phyloP scores from a whole-genome alignment of 1,140 invertebrate species.

The Atta colombica region DNA sequence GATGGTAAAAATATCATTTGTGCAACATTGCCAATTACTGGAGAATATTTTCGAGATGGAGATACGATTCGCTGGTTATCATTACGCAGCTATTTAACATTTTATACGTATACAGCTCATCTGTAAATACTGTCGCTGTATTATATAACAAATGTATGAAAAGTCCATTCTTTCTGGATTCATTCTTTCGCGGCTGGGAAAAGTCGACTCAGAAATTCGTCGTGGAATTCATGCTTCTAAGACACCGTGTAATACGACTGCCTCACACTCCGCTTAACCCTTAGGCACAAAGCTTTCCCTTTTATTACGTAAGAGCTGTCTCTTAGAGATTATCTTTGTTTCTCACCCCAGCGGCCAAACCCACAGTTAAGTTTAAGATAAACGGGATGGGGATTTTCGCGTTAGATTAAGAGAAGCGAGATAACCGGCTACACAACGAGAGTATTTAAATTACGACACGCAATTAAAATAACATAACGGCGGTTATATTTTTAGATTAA shows the following conservation, averaged over 20 bases:
- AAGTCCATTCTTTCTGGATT: slow-evolving; percentile 24
- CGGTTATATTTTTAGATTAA: neutral
- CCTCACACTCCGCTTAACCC: slow-evolving; percentile 47
- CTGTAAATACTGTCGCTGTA: slow-evolving; percentile 35
- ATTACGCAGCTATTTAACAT: slow-evolving; percentile 49
- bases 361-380: slow-evolving; percentile 27
- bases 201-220: slow-evolving; percentile 42
- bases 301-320: slow-evolving; percentile 57
- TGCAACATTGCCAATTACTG: slow-evolving; percentile 33
- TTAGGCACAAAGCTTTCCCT: slow-evolving; percentile 53
- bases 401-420: slow-evolving; percentile 36
- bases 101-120: slow-evolving; percentile 28
- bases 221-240: slow-evolving; percentile 29
- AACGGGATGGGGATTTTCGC: slow-evolving; percentile 14
- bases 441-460: neutral
- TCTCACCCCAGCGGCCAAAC: slow-evolving; percentile 50
- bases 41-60: slow-evolving; percentile 16
- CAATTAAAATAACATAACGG: slow-evolving; percentile 9
- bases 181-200: slow-evolving; percentile 9
- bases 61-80: slow-evolving; percentile 37
- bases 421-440: neutral
- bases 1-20: slow-evolving; percentile 41
- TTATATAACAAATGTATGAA: slow-evolving; percentile 34
- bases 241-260: slow-evolving; percentile 31
- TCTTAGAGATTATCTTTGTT: slow-evolving; percentile 46